phyloP scores from a whole-genome alignment of 2,113 vertebrate species.

The Rattus norvegicus region DNA sequence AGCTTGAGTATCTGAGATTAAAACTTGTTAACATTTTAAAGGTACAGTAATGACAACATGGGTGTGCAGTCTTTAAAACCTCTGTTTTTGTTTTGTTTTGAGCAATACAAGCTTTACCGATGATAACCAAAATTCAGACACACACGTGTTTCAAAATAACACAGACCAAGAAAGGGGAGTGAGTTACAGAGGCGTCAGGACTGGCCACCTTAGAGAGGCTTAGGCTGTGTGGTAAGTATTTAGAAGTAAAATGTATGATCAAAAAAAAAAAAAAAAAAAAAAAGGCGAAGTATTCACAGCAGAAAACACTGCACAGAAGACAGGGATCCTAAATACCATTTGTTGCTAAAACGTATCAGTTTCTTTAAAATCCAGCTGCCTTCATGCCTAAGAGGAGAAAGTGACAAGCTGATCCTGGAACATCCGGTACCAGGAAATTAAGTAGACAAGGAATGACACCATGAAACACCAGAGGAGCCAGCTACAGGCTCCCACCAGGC shows the following conservation, averaged over 20 bases:
- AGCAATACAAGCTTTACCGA: conserved; percentile 12
- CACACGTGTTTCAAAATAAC: conserved; percentile 7
- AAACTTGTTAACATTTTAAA: neutral
- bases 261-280: too few relatives aligned
- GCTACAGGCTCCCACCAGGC: neutral
- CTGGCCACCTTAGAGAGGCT: neutral
- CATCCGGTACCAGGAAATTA: neutral
- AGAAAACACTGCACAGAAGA: neutral
- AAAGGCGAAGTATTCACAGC: neutral
- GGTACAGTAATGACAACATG: neutral
- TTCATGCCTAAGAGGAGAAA: neutral
- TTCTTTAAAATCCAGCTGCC: neutral
- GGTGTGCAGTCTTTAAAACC: neutral
- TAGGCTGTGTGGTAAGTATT: neutral
- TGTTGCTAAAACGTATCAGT: neutral
- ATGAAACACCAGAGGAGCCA: neutral
- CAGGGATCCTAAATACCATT: conserved; percentile 14
- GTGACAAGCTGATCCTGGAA: neutral
- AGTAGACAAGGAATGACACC: neutral
- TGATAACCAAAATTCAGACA: conserved; percentile 16
- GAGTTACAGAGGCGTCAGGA: neutral
- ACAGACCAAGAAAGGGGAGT: neutral
- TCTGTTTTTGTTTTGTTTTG: neutral
- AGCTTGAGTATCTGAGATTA: neutral
- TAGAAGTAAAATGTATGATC: neutral